Percentiles rank a stretch among this genome's conserved stretches.
Conservation (phyloP, 1,140 invertebrate species). For the Scaptomyza pallida region DNA sequence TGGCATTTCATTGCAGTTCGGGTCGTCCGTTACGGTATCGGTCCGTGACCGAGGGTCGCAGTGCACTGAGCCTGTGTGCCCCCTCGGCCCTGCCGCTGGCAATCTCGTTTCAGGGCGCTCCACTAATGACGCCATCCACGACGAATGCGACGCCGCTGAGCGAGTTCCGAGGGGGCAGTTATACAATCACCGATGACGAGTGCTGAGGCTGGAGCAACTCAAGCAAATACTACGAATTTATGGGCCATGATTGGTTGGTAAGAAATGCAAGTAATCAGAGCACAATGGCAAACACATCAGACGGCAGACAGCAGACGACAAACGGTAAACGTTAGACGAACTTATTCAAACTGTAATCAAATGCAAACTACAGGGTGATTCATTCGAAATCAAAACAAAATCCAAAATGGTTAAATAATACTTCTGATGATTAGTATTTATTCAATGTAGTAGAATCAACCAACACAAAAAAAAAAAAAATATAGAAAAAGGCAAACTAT, state of each 20-base stretch:
- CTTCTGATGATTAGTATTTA: slow-evolving; percentile 14
- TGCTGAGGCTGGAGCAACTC: slow-evolving; percentile 47
- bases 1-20: slow-evolving; percentile 84
- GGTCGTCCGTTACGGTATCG: slow-evolving; percentile 86
- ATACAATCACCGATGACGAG: slow-evolving; percentile 80
- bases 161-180: slow-evolving; percentile 77
- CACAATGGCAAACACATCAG: slow-evolving; percentile 5
- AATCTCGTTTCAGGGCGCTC: slow-evolving; percentile 87
- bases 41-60: slow-evolving; percentile 86
- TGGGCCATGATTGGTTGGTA: slow-evolving; percentile 11
- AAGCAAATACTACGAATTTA: slow-evolving; percentile 62
- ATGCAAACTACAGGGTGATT: slow-evolving; percentile 57
- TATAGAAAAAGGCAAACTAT: slow-evolving; percentile 14
- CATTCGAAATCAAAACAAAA: slow-evolving; percentile 30
- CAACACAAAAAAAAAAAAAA: slow-evolving; percentile 12
- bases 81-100: slow-evolving; percentile 87
- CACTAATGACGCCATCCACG: slow-evolving; percentile 85
- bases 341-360: slow-evolving; percentile 30
- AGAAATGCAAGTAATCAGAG: slow-evolving; percentile 23
- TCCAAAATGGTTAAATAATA: slow-evolving; percentile 22
- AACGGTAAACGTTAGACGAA: too few species aligned
- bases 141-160: slow-evolving; percentile 77
- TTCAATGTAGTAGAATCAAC: slow-evolving; percentile 5
- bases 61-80: slow-evolving; percentile 86
- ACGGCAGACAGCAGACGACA: not conserved